phyloP scores from a whole-genome alignment of 2,113 vertebrate genomes.

The Sakesphorus luctuosus region DNA sequence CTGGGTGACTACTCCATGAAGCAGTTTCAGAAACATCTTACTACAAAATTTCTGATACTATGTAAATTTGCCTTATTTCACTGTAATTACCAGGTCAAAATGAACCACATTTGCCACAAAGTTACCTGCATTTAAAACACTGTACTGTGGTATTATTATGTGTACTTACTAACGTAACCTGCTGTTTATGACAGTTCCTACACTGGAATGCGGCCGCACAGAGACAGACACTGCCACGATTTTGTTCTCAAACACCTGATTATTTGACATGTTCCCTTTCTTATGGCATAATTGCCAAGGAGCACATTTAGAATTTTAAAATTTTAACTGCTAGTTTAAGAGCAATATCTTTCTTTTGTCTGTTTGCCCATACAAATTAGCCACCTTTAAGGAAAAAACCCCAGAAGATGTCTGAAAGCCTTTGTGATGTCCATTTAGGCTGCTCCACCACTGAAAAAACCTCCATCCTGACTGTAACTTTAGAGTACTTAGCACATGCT shows the following conservation, averaged over 20 bases:
- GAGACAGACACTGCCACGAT: not conserved
- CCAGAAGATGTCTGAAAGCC: not conserved
- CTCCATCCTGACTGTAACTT: not conserved
- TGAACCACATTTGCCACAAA: not conserved
- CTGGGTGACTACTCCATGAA: not conserved
- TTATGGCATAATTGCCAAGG: not conserved
- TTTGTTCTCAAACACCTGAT: not conserved
- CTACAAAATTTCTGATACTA: not conserved
- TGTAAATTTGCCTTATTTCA: not conserved
- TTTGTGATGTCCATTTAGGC: not conserved
- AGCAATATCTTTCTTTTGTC: not conserved
- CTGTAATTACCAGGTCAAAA: not conserved
- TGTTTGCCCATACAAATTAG: not conserved
- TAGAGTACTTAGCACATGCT: not conserved
- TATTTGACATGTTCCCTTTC: not conserved
- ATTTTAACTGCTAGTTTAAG: not conserved
- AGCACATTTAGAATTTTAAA: not conserved
- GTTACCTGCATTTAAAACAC: not conserved
- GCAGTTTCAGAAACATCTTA: not conserved
- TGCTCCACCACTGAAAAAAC: not conserved
- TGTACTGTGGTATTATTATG: not conserved
- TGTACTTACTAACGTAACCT: not conserved
- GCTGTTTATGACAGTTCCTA: not conserved
- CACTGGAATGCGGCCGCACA: not conserved
- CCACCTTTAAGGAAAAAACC: not conserved